These are phyloP conservation scores for Thymelicus lineola DNA, from an alignment of 2,888 invertebrate species.

Conservation along the genomic window DNA sequence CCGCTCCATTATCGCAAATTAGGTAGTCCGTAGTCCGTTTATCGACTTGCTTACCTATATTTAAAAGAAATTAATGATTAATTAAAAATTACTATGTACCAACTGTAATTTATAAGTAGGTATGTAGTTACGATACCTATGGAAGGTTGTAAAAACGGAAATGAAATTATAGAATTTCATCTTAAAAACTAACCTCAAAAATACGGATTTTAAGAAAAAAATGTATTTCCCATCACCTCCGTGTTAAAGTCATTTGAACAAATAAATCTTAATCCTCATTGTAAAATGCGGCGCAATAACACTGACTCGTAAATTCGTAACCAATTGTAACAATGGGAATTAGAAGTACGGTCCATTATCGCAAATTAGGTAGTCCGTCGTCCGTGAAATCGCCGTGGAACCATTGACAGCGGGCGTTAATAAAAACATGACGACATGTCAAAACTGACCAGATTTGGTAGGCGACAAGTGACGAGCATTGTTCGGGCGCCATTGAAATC, in stretches of 20 bases:
- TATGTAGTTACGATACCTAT: too few species aligned
- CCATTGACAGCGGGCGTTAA: conserved; percentile 77
- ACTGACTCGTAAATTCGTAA: conserved; percentile 70
- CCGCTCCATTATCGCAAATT: conserved; percentile 79
- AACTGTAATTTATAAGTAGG: too few species aligned
- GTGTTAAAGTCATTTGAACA: conserved; percentile 75
- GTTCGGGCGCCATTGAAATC: conserved; percentile 73
- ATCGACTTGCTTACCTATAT: not conserved
- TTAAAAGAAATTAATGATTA: too few species aligned
- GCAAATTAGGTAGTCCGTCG: conserved; percentile 77
- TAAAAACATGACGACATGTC: conserved; percentile 84
- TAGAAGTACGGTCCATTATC: conserved; percentile 78
- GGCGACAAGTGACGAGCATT: conserved; percentile 79
- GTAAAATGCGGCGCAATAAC: conserved; percentile 72
- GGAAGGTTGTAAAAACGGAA: too few species aligned
- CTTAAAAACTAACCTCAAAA: not conserved
- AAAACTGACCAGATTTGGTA: conserved; percentile 82
- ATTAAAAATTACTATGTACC: too few species aligned
- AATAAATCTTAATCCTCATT: conserved; percentile 79
- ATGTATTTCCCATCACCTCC: conserved; percentile 55
- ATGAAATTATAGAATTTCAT: not conserved
- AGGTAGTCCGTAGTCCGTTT: conserved; percentile 71
- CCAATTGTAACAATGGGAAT: conserved; percentile 69
- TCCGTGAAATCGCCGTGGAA: conserved; percentile 69
- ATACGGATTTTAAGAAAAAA: conserved; percentile 58